These are phyloP conservation scores for Acrocephalus scirpaceus DNA, from an alignment of 2,797 vertebrate species.

Conservation along the genomic window DNA sequence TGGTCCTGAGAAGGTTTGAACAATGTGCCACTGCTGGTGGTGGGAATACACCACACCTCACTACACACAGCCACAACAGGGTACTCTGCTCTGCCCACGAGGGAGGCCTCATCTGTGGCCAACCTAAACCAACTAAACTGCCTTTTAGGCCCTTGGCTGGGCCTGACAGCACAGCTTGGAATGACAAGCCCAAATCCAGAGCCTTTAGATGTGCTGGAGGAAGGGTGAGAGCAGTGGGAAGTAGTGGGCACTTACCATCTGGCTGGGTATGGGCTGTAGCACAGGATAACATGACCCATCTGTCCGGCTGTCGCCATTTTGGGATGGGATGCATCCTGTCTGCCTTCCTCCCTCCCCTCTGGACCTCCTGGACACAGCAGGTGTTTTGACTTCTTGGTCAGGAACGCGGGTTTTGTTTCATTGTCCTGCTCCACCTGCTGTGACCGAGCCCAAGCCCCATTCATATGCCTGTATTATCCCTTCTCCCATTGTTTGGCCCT, in stretches of 20 bases:
- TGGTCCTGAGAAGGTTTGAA: background rate
- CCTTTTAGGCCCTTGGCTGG: background rate
- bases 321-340: background rate
- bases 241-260: background rate
- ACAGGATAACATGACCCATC: background rate
- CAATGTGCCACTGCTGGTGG: background rate
- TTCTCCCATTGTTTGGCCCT: background rate
- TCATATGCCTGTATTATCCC: background rate
- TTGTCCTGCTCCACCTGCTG: background rate
- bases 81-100: rapidly evolving
- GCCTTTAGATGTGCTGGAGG: background rate
- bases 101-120: background rate
- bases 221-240: background rate
- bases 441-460: no score
- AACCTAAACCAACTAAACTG: background rate
- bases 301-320: background rate
- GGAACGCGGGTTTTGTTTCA: background rate
- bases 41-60: background rate
- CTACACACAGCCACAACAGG: rapidly evolving
- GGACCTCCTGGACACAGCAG: background rate
- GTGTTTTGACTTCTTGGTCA: background rate
- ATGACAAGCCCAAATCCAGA: background rate
- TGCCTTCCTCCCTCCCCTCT: background rate
- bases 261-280: background rate
- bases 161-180: background rate